Conservation (phyloP, 2,888 invertebrate genomes). For the Homarus gammarus region DNA sequence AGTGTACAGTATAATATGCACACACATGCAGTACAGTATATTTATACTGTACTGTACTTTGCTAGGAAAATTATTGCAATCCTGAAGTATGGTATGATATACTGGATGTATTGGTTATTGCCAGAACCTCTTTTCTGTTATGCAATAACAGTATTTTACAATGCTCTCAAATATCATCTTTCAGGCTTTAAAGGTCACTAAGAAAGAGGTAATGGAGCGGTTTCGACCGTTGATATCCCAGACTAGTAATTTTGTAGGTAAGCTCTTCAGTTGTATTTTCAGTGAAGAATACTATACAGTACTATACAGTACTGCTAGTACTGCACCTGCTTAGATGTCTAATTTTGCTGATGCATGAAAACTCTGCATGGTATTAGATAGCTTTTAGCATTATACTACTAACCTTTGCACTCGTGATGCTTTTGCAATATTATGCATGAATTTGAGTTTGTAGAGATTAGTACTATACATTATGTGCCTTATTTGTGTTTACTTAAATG, state of each 20-base stretch:
- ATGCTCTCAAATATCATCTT: slow-evolving; percentile 1
- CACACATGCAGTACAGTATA: too few species aligned
- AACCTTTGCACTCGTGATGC: neutral
- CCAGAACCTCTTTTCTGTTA: neutral
- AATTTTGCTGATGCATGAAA: neutral
- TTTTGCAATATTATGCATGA: neutral
- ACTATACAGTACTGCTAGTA: neutral
- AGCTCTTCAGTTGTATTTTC: slow-evolving; percentile 15
- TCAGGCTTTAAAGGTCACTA: slow-evolving; percentile 34
- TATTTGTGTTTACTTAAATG: too few species aligned
- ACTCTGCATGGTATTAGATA: neutral
- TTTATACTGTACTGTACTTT: too few species aligned
- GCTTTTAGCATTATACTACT: neutral
- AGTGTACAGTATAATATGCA: too few species aligned
- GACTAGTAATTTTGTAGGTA: slow-evolving; percentile 67
- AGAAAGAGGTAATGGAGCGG: slow-evolving; percentile 50
- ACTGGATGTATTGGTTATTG: neutral
- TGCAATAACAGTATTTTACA: neutral
- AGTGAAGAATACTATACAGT: neutral
- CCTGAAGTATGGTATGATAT: too few species aligned
- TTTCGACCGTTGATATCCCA: slow-evolving; percentile 62
- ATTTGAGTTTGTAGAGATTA: neutral
- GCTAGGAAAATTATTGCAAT: too few species aligned
- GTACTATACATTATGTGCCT: neutral
- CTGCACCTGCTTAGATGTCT: neutral